Evolutionary conservation across 1,140 invertebrate species (phyloP), one percentile per base, ranked within the genome.

Genomic region (Antheraea mylitta): DNA sequence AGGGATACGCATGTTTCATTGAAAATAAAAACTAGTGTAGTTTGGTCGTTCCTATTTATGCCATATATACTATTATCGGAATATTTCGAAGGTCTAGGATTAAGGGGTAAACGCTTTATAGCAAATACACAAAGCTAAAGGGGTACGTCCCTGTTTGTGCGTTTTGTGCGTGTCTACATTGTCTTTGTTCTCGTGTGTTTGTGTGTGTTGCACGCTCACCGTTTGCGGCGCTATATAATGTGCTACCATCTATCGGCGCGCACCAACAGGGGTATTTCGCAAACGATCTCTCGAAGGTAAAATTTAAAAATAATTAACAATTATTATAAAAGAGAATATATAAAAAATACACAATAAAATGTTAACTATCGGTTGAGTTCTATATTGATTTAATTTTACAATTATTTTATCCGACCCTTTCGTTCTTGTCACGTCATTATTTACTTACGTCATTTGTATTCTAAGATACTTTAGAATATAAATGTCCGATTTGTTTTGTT

Each of bases 211-310:
- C 92, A 93, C 92, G 91, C 92, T 92, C 87, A 91, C 89, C 91
- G 89, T 92, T 85, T 90, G 81, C 86, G 90, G 90, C 89, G 87
- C 88, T 86, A 86, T 73, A 81, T 85, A 77, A 85, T 83, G 80
- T 86, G 89, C 87, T 85, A 85, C 83, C 83, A 85, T 72, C 82
- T 87, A 82, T 84, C 87, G 85, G 82, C 90, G 87, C 84, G 84
- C 90, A 89, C 86, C 89, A 87, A 86, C 91, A 97, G 96, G 96
- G 94, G 96, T 96, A 95, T 97, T 96, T 96, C 96, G 96, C 96
- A 97, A 97, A 96, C 96, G 96, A 96, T 97, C 96, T 94, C 96
- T 96, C 95, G 96, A 96, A 96, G 96, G 96, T 96, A 95, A 95
- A 91, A 87, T 86, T 77, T 91, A 90, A 81, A 87, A 83, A 81